Evolutionary conservation across 1,140 invertebrate species (phyloP).

Genomic region (Magallana ariakensis): DNA sequence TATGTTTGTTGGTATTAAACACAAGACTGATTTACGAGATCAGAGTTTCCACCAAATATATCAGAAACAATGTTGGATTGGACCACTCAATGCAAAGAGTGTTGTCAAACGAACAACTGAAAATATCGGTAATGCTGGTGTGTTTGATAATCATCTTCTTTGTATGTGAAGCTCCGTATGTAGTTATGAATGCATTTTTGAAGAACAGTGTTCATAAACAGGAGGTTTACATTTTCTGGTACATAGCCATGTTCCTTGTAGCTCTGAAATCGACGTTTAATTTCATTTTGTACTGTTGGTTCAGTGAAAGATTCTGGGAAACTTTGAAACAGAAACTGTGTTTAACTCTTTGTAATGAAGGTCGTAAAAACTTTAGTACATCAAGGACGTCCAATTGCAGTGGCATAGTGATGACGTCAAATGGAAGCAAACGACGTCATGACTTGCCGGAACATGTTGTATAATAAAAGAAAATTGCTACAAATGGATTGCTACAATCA

Average conservation of each 20-base stretch:
- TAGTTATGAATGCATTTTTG: slow-evolving; percentile 44
- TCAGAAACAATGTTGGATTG: slow-evolving; percentile 68
- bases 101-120: slow-evolving; percentile 83
- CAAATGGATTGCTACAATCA: background rate
- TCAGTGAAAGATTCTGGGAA: slow-evolving; percentile 88
- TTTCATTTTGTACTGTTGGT: slow-evolving; percentile 89
- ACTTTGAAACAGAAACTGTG: slow-evolving; percentile 31
- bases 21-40: slow-evolving; percentile 86
- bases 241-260: slow-evolving; percentile 80
- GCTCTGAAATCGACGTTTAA: slow-evolving; percentile 86
- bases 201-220: slow-evolving; percentile 2
- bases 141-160: slow-evolving; percentile 87
- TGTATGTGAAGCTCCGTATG: slow-evolving; percentile 83
- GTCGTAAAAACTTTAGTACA: background rate
- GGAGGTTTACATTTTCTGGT: slow-evolving; percentile 34
- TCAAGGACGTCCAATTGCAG: background rate
- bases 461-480: background rate
- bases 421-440: slow-evolving; percentile 25
- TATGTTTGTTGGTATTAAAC: slow-evolving; percentile 85
- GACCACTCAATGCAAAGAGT: slow-evolving; percentile 71
- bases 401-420: slow-evolving; percentile 25
- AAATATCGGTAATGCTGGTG: slow-evolving; percentile 88
- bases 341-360: slow-evolving; percentile 7
- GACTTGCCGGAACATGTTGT: slow-evolving; percentile 6
- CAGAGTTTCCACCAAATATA: slow-evolving; percentile 77